Evolutionary conservation across 2,113 vertebrate genomes (phyloP).

Genomic region (Rhinolophus ferrumequinum): DNA sequence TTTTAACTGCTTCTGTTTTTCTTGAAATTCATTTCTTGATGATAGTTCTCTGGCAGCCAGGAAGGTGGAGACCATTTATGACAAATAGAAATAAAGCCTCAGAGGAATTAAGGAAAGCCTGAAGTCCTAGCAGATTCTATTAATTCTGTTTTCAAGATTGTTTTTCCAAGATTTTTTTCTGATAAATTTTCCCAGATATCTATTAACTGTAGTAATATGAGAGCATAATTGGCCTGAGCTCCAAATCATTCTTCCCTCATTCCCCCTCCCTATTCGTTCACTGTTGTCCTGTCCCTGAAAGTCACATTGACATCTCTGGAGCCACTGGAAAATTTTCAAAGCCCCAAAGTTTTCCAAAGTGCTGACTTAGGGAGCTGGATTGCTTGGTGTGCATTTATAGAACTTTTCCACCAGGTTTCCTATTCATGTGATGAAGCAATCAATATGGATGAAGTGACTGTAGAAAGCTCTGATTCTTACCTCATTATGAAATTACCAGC

Average conservation of each 20-base stretch:
- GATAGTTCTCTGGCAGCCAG: background rate
- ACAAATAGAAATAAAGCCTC: background rate
- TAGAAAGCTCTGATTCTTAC: background rate
- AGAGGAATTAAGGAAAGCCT: background rate
- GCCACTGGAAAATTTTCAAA: slow-evolving; percentile 68
- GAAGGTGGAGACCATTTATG: background rate
- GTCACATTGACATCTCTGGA: slow-evolving; percentile 38
- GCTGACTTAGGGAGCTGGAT: slow-evolving; percentile 38
- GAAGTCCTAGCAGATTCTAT: background rate
- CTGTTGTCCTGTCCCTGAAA: slow-evolving; percentile 3
- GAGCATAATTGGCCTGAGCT: background rate
- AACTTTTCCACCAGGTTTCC: slow-evolving; percentile 67
- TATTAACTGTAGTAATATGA: background rate
- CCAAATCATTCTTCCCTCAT: background rate
- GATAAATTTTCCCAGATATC: background rate
- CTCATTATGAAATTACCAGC: slow-evolving; percentile 32
- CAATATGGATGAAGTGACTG: background rate
- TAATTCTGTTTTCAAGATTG: slow-evolving; percentile 12
- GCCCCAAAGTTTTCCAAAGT: slow-evolving; percentile 69
- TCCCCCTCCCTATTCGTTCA: no score
- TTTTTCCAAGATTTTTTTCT: background rate
- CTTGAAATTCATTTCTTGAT: slow-evolving; percentile 42
- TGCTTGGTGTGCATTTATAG: slow-evolving; percentile 38
- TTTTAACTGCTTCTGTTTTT: background rate
- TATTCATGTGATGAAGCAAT: slow-evolving; percentile 1